Conservation (phyloP, 2,888 invertebrate species). For the Coenonympha arcania region DNA sequence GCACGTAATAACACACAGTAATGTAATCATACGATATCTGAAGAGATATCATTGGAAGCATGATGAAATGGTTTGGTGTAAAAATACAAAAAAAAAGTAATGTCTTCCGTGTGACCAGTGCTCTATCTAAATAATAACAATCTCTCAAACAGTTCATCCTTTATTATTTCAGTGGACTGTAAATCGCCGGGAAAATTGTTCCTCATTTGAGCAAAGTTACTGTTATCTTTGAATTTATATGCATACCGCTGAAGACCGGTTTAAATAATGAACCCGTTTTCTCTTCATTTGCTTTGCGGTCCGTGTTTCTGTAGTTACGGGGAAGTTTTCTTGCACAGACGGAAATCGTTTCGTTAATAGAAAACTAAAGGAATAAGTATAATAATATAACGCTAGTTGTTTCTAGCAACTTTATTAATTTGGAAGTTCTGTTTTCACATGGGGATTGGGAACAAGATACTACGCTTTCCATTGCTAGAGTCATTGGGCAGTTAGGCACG, state of each 20-base stretch:
- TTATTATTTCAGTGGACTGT: constrained; percentile 39
- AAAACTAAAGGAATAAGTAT: neutral
- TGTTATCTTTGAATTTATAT: constrained; percentile 30
- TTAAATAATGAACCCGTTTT: constrained; percentile 25
- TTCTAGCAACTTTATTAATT: too few species aligned
- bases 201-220: constrained; percentile 27
- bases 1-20: too few species aligned
- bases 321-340: constrained; percentile 4
- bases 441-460: too few species aligned
- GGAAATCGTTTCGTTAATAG: neutral
- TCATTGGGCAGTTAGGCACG: too few species aligned
- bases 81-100: too few species aligned
- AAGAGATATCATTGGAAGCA: too few species aligned
- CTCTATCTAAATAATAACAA: constrained; percentile 11
- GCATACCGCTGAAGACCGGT: constrained; percentile 24
- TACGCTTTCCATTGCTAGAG: too few species aligned
- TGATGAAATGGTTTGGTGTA: too few species aligned
- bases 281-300: constrained; percentile 21
- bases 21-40: too few species aligned
- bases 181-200: constrained; percentile 56
- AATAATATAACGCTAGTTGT: too few species aligned
- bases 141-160: constrained; percentile 11
- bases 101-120: too few species aligned
- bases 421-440: too few species aligned
- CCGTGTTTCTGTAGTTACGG: constrained; percentile 8